These are phyloP conservation scores for Sebastes itinus DNA, from an alignment of 2,797 vertebrate species.

Conservation along the genomic window DNA sequence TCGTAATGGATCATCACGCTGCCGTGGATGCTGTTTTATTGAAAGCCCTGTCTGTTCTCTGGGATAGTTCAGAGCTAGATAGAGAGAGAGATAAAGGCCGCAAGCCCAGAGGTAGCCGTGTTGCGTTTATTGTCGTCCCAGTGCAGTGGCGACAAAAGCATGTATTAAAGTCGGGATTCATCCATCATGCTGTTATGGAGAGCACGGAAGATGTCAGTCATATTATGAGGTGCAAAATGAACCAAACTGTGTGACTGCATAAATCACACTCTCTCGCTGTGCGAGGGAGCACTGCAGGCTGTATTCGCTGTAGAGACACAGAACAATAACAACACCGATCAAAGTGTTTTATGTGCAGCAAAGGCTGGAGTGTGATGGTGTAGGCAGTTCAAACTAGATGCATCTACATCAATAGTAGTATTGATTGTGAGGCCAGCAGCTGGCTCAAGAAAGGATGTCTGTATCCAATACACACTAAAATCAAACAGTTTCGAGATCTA, in stretches of 20 bases:
- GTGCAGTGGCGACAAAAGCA: neutral
- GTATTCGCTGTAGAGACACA: constrained; percentile 26
- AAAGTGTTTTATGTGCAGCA: constrained; percentile 34
- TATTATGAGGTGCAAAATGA: constrained; percentile 55
- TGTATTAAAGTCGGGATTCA: constrained; percentile 6
- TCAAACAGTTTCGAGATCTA: neutral
- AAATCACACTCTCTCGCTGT: constrained; percentile 29
- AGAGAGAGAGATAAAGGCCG: neutral
- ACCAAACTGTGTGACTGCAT: constrained; percentile 29
- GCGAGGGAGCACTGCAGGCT: constrained; percentile 11
- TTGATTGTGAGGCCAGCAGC: constrained; percentile 15
- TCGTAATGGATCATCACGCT: constrained; percentile 8
- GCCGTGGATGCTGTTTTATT: neutral
- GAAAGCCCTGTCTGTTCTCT: neutral
- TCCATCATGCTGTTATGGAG: constrained; percentile 28
- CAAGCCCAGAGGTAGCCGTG: neutral
- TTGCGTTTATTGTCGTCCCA: constrained; percentile 9
- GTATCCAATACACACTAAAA: neutral
- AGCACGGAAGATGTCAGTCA: constrained; percentile 20
- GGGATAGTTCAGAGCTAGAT: neutral
- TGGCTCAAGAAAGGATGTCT: neutral
- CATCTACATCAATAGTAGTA: constrained; percentile 15
- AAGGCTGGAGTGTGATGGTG: constrained; percentile 12
- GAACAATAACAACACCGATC: constrained; percentile 33
- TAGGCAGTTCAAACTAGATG: constrained; percentile 23